Evolutionary conservation across 2,113 vertebrate genomes (phyloP).

Genomic region (Anhinga rufa): DNA sequence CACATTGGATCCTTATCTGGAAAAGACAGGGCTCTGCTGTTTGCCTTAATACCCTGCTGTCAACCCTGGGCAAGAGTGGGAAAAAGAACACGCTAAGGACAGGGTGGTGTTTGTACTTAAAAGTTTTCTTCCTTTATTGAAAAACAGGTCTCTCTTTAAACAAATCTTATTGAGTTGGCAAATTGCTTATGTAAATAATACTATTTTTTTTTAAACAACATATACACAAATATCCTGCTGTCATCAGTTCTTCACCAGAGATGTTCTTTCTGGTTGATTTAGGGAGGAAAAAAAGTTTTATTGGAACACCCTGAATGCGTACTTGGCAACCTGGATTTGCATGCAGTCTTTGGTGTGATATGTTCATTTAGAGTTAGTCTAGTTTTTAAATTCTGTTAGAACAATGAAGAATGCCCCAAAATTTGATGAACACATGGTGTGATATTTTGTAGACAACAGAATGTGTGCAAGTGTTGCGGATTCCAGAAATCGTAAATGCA

Average conservation of each 20-base stretch:
- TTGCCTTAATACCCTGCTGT: background rate
- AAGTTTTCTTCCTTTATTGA: background rate
- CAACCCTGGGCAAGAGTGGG: background rate
- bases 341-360: background rate
- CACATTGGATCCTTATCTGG: background rate
- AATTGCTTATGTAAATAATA: background rate
- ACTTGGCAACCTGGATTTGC: background rate
- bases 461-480: background rate
- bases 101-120: background rate
- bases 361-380: background rate
- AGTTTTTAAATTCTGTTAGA: background rate
- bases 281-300: background rate
- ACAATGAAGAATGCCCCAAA: background rate
- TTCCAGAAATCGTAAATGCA: background rate
- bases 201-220: background rate
- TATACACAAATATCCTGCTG: background rate
- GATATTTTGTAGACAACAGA: background rate
- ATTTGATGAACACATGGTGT: background rate
- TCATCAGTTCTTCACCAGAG: background rate
- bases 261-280: background rate
- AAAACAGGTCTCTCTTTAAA: background rate
- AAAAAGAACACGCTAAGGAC: background rate
- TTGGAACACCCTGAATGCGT: background rate
- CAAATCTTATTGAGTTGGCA: background rate
- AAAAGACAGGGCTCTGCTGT: background rate